A percentile compares a stretch with the other conserved stretches of the same genome.
Evolutionary conservation across 2,113 vertebrate species (phyloP).

Genomic region (Aegithalos caudatus): DNA sequence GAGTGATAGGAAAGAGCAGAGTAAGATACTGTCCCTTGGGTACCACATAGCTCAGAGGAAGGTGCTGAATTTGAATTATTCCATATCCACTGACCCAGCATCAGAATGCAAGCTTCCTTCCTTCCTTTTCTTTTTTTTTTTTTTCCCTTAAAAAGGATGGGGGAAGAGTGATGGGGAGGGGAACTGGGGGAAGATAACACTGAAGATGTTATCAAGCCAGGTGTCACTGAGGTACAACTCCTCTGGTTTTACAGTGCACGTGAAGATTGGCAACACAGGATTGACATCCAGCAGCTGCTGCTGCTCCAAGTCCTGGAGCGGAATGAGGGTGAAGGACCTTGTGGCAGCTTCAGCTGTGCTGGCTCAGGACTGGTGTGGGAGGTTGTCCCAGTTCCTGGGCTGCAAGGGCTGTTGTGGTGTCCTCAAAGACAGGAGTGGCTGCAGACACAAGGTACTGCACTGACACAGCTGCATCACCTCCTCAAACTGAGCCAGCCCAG

Average conservation of each 20-base stretch:
- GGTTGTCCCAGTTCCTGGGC: not conserved
- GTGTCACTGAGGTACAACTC: not conserved
- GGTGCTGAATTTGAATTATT: constrained; percentile 55
- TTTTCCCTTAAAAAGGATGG: not conserved
- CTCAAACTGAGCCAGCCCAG: not conserved
- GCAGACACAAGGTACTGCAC: not conserved
- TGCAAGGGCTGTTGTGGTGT: not conserved
- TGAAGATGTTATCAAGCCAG: not conserved
- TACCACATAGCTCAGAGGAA: constrained; percentile 42
- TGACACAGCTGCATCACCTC: not conserved
- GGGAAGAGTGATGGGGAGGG: not conserved
- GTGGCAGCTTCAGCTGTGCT: not conserved
- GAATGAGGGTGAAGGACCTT: not conserved
- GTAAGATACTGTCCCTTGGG: constrained; percentile 1
- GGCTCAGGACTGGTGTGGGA: not conserved
- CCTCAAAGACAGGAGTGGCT: not conserved
- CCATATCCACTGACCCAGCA: constrained; percentile 31
- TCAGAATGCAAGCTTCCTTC: constrained; percentile 11
- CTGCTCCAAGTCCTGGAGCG: not conserved
- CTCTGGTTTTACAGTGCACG: not conserved
- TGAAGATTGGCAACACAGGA: not conserved
- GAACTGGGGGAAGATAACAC: not conserved
- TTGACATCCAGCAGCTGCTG: not conserved
- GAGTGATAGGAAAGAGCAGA: constrained; percentile 50
- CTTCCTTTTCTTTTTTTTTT: not conserved